Base-by-base conservation (phyloP, 2,113 vertebrate species). In the Lophura nycthemera region DNA sequence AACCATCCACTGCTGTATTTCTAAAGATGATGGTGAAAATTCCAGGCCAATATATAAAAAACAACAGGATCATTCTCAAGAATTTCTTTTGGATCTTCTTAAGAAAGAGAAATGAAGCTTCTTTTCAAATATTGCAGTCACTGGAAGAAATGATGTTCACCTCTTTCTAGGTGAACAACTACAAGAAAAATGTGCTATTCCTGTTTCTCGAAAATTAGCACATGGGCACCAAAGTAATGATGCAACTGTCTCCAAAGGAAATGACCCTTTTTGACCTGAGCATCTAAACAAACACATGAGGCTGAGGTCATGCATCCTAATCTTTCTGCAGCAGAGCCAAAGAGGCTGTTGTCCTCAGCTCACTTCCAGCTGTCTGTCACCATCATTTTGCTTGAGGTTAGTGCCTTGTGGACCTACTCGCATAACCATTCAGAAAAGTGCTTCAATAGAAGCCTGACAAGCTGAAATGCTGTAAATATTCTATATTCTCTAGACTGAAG, bases 351-450 rank as follows among this genome's bases (percentile, higher is more conserved):
- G 90, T 45, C 10, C 15, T 15, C 70, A 86, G 57, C 52, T 87
- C 74, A 47, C 27, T 78, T 43, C 32, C 63, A 87, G 70, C 32
- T 78, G 21, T 59, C 61, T 82, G 54, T 32, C 34, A 29, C 32
- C 10, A 19, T 18, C 42, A 1, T 20, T 87, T 84, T 78, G 27
- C 47, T 75, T 59, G 11, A 43, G 15, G 11, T 63, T 64, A 43
- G 73, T 48, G 29, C 29, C n/a, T 57, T 42, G 25, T 34, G 65
- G 18, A 84, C 38, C 45, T 11, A 2, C 34, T 70, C n/a, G 9
- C 5, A 11, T 40, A 83, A 24, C n/a, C 66, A 18, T 70, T 59
- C 17, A 65, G 34, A 52, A 8, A 76, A 65, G 30, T 0, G 0
- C 8, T 67, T 85, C 30, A 69, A 8, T 36, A 56, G 40, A 67